These are phyloP conservation scores for Holocentrus rufus DNA, from an alignment of 2,797 vertebrate species.

Conservation along the genomic window DNA sequence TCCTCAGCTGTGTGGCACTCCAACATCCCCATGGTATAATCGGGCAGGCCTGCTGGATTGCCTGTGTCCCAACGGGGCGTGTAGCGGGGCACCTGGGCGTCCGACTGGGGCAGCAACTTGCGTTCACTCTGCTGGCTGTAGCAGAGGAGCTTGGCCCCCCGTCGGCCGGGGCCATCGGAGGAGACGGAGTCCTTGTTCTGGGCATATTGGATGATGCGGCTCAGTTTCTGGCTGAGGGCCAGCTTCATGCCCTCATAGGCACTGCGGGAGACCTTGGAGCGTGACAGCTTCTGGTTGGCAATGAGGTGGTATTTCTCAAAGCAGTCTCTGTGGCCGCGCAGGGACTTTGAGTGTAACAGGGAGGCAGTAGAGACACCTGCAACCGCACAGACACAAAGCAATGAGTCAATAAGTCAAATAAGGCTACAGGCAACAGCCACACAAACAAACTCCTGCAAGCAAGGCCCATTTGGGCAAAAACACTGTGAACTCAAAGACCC, in stretches of 20 bases:
- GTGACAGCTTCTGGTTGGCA: conserved; percentile 94
- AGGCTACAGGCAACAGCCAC: neutral
- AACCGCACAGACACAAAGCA: conserved; percentile 49
- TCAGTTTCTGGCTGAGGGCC: conserved; percentile 93
- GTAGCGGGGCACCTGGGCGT: conserved; percentile 93
- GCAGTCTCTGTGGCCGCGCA: conserved; percentile 96
- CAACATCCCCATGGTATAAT: conserved; percentile 79
- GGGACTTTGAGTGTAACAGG: conserved; percentile 92
- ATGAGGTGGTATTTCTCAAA: conserved; percentile 99
- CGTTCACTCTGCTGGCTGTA: conserved; percentile 87
- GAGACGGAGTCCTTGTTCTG: conserved; percentile 92
- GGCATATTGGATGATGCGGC: conserved; percentile 94
- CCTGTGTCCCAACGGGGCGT: conserved; percentile 86
- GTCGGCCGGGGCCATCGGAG: conserved; percentile 79
- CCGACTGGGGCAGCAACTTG: conserved; percentile 88
- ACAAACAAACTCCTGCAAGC: neutral
- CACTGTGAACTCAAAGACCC: neutral
- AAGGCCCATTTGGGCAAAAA: neutral
- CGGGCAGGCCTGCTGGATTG: conserved; percentile 70
- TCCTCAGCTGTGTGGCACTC: conserved; percentile 79
- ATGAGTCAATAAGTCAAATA: conserved; percentile 9
- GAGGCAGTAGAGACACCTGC: conserved; percentile 89
- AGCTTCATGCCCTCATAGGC: conserved; percentile 94
- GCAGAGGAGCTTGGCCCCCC: conserved; percentile 84
- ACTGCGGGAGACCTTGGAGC: conserved; percentile 90